Base-by-base conservation (phyloP, 1,140 invertebrate species). In the Macrostomum lignano region DNA sequence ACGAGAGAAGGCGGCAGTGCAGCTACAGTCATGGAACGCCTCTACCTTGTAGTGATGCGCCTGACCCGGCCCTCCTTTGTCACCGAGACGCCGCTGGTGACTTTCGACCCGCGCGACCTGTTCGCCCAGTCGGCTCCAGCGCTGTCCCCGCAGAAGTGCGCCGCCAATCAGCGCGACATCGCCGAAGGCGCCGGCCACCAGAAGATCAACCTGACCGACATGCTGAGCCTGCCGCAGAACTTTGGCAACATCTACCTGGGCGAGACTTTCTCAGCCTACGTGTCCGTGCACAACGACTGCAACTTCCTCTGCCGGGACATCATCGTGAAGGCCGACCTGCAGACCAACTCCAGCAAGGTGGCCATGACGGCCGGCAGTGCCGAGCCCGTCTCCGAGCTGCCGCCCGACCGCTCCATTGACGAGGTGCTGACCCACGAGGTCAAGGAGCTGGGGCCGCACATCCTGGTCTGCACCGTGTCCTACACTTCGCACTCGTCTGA, bases 361-460 rank as follows among this genome's bases (percentile, higher is more conserved):
- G 62, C 68, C 32, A 55, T 86, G 30, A 67, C 70, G 11, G 61
- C 64, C 26, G 61, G 42, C 2, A 46, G 43, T 29, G 35, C 39
- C 14, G 65, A 56, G 11, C 39, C 53, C 2, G 62, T 68, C 26
- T 55, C 63, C 36, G 64, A 69, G 47, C 59, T 91, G 17, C 59
- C 64, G 35, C 69, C 76, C n/a, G 71, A 75, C 46, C 67, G 73
- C 46, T 86, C 74, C 14, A 65, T 91, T 10, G 79, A 86, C 61
- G 71, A 84, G 61, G 73, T 93, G 11, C 82, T 94, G 48, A 73
- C 81, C 49, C 79, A 94, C 63, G 84, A 94, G 67, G 79, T 94
- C 3, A 93, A 88, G 61, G 86, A 94, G 65, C 71, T 84, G 44
- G 84, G 82, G 20, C 79, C 76, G 26, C 84, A 94, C 47, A 86